Conservation (phyloP, 2,888 invertebrate species). For the Tetragnatha montana region DNA sequence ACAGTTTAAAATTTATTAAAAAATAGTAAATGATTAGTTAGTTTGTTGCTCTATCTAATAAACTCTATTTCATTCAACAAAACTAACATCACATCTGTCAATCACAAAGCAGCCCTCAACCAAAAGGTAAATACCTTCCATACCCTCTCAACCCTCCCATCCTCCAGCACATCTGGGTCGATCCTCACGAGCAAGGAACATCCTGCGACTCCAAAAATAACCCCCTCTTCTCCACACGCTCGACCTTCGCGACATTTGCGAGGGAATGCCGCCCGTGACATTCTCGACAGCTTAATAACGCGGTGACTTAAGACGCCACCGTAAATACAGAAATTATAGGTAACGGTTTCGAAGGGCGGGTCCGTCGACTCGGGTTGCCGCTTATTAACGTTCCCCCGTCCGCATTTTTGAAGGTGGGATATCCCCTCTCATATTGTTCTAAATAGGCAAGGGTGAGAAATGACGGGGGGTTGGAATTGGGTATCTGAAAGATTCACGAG, state of each 20-base stretch:
- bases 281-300: constrained; percentile 56
- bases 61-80: too few relatives aligned
- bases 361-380: background rate
- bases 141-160: background rate
- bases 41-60: too few relatives aligned
- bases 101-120: too few relatives aligned
- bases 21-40: too few relatives aligned
- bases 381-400: background rate
- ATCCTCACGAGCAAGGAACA: background rate
- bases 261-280: constrained; percentile 49
- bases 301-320: constrained; percentile 36
- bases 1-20: too few relatives aligned
- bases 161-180: constrained; percentile 25
- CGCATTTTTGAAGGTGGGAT: background rate
- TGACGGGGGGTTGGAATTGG: background rate
- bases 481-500: too few relatives aligned
- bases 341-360: constrained; percentile 39
- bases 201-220: constrained; percentile 46
- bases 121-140: background rate
- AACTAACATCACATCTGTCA: too few relatives aligned
- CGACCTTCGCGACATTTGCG: constrained; percentile 54
- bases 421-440: background rate
- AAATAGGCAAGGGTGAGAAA: background rate
- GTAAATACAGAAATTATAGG: constrained; percentile 53
- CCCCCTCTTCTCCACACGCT: constrained; percentile 11